Conservation (phyloP, 2,888 invertebrate genomes). For the Athalia circularis region DNA sequence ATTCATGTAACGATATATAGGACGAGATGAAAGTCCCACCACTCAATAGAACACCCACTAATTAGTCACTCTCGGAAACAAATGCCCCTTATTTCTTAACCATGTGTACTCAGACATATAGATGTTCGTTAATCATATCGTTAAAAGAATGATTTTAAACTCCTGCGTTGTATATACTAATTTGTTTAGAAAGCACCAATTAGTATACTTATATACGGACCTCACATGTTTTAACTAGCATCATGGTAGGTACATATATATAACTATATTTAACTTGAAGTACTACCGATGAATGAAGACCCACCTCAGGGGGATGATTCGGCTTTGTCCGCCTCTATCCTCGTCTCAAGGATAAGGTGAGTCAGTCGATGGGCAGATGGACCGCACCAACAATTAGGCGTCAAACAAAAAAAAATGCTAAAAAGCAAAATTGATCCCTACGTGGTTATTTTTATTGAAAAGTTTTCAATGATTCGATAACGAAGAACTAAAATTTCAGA, state of each 20-base stretch:
- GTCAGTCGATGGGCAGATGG: background rate
- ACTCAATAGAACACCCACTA: constrained; percentile 51
- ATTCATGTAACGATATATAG: constrained; percentile 36
- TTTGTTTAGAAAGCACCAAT: constrained; percentile 44
- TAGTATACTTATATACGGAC: constrained; percentile 38
- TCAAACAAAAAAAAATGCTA: too few relatives aligned
- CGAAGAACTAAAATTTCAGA: too few relatives aligned
- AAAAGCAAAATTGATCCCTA: too few relatives aligned
- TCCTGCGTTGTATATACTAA: constrained; percentile 33
- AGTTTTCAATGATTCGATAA: too few relatives aligned
- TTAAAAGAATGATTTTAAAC: constrained; percentile 43
- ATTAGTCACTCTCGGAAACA: constrained; percentile 47
- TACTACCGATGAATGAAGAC: background rate
- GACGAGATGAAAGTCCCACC: constrained; percentile 47
- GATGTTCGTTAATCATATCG: constrained; percentile 41
- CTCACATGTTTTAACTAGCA: constrained; percentile 15
- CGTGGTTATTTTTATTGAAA: too few relatives aligned
- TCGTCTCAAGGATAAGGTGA: constrained; percentile 8
- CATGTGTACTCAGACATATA: constrained; percentile 31
- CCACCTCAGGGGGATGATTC: background rate
- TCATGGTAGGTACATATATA: constrained; percentile 2
- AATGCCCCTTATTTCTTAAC: constrained; percentile 22
- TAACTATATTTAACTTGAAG: constrained; percentile 20
- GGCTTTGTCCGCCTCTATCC: background rate
- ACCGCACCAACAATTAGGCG: too few relatives aligned